Base-by-base conservation (phyloP, 1,140 invertebrate genomes). In the Drosophila pachea region DNA sequence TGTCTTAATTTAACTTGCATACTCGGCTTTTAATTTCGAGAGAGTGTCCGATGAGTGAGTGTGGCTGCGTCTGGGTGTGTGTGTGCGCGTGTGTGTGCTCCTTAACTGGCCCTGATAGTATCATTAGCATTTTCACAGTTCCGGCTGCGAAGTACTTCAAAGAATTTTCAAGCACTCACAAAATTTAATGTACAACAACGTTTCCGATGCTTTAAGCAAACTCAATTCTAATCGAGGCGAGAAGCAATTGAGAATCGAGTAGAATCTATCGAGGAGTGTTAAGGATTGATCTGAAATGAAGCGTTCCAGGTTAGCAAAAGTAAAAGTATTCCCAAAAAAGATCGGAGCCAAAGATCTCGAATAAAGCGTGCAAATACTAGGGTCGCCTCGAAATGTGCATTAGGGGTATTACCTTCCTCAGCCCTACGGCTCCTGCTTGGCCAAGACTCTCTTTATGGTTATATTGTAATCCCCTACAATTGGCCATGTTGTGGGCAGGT, bases 1-100 rank as follows among this genome's bases (percentile, higher is more conserved):
- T 72, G 70, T 76, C 66, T 86, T 84, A 86, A 86, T 86, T 86
- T 77, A 79, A 79, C 40, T 70, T 76, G 81, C 68, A 70, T 75
- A 67, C 59, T 84, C 42, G 69, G 76, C 73, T 70, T 84, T 84
- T 84, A 73, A 83, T 76, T 78, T 60, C 55, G 33, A 76, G 68
- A 64, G 22, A 22, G 29, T 77, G 50, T 64, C 16, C 40, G 12
- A 38, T 22, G 22, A 22, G 22, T 22, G 22, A 22, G 22, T 22
- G 22, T 42, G 47, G 63, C 31, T 53, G 8, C 16, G 11, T 31
- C n/a, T 42, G 32, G 33, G 8, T 29, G 32, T 22, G 33, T 56
- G 11, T 29, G 43, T 43, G 36, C 43, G 14, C n/a, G 22, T 49
- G 36, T 58, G 38, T 58, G 5, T 33, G 47, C 49, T 49, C 48